A percentile compares a stretch with the other conserved stretches of the same genome.
phyloP scores from a whole-genome alignment of 1,140 invertebrate genomes.

The Drosophila erecta region DNA sequence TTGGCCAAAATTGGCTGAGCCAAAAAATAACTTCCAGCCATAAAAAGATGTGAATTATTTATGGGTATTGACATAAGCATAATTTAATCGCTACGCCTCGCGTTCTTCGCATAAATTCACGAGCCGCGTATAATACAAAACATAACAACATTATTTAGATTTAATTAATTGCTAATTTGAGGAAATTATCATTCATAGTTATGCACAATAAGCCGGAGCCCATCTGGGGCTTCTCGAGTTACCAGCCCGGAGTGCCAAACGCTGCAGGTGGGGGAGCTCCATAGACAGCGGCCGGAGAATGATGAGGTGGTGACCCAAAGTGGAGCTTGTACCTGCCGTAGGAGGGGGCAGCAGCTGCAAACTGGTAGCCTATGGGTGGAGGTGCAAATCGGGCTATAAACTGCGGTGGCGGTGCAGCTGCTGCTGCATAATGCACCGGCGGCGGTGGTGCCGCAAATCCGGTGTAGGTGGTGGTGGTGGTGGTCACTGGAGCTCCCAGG shows the following conservation, averaged over 20 bases:
- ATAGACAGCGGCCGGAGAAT: conserved; percentile 20
- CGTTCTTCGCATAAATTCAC: conserved; percentile 59
- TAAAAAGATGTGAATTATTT: conserved; percentile 47
- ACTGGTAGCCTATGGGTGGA: conserved; percentile 22
- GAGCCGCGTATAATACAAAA: conserved; percentile 32
- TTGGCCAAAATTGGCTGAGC: conserved; percentile 38
- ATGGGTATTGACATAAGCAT: conserved; percentile 39
- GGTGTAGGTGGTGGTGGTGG: conserved; percentile 63
- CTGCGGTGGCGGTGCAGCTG: conserved; percentile 18
- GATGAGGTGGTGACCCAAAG: conserved; percentile 31
- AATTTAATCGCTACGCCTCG: conserved; percentile 35
- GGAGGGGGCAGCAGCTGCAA: conserved; percentile 29
- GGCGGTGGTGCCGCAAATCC: conserved; percentile 46
- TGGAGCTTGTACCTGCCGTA: conserved; percentile 34
- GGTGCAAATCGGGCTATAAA: conserved; percentile 21
- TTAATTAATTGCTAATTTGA: conserved; percentile 73
- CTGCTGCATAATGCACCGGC: conserved; percentile 18
- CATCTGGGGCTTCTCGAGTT: conserved; percentile 13
- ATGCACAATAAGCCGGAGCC: conserved; percentile 20
- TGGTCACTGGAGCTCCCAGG: conserved; percentile 63
- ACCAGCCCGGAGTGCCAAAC: conserved; percentile 34
- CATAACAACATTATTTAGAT: conserved; percentile 55
- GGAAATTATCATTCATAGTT: conserved; percentile 59
- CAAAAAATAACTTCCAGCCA: conserved; percentile 21
- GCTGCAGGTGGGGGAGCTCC: conserved; percentile 10